Base-by-base conservation (phyloP, 2,113 vertebrate genomes). In the Lepus americanus region DNA sequence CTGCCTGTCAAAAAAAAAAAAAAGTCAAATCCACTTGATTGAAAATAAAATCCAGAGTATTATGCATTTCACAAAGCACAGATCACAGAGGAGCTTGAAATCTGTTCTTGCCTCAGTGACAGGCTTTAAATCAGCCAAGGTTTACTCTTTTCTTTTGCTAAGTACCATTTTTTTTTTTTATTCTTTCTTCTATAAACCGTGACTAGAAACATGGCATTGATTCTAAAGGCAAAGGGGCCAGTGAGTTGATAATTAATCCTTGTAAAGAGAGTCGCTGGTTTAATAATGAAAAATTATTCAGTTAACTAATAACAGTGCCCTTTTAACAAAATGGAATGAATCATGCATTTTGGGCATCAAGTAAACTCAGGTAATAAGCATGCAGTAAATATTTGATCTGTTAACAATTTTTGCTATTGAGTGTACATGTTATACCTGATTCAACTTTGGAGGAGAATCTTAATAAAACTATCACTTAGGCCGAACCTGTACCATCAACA, bases 311-410 rank as follows among this genome's bases (percentile, higher is more conserved):
- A 86, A 83, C 3, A 36, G 4, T 77, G 39, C 64, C 69, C 25
- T 94, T 95, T 77, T 70, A 33, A 73, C 4, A 84, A 73, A 80
- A 87, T 76, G 72, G 63, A 88, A 63, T 79, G 49, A 81, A 85
- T 92, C 59, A 61, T 73, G 20, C 77, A 67, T 1, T 73, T 96
- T 94, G 29, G 78, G n/a, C 33, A 69, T 64, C 44, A 82, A 67
- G 39, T 79, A 78, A 82, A 70, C 19, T 80, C 5, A 33, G 22
- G 5, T 12, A 23, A 12, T 31, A 63, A 87, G 27, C 16, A 29
- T 63, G 74, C 3, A 55, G 9, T 81, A 78, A 88, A 81, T 81
- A 76, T 2, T 87, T 61, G 39, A 67, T 61, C 39, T 85, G 13
- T 31, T 67, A 17, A 49, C 74, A 13, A 1, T 1, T 81, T 92